Base-by-base conservation (phyloP, 2,113 vertebrate genomes). In the Tragelaphus imberbis region DNA sequence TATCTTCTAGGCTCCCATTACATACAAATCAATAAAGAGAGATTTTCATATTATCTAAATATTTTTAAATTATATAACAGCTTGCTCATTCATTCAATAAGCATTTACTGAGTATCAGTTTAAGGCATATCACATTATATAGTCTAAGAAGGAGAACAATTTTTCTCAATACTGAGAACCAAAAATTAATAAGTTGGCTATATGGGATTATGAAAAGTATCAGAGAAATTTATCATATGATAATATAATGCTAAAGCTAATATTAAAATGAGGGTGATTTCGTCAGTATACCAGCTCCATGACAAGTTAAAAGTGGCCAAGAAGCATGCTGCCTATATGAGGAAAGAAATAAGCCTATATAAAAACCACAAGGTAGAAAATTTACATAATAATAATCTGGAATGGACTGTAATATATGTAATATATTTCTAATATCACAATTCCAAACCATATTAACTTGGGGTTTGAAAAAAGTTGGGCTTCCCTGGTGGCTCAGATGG, bases 311-410 rank as follows among this genome's bases (percentile, higher is more conserved):
- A 95, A 33, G n/a, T 95, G n/a, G 55, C 58, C 91, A 95, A 96
- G 53, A 91, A 65, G 27, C 36, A 91, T 87, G 77, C 58, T 84
- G 75, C 25, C 59, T 86, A 30, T 59, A 40, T 81, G n/a, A 93
- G 84, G 33, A 95, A 97, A 96, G 33, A 92, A 93, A 95, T 68
- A 36, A 84, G 33, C 6, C 61, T 84, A 92, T 63, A 81, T 81
- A 97, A 63, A 97, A 97, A 91, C 80, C 59, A 96, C 65, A 85
- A 85, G 47, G 23, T 80, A 95, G 47, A 91, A 95, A 95, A 88
- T 75, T 58, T 77, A 92, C 13, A 92, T 79, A 91, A 93, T 84
- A 96, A 81, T 88, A 93, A 88, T 88, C 75, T 91, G 71, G 30
- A 87, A 91, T 93, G 25, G 47, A 91, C 53, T 93, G 33, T 61